phyloP scores from a whole-genome alignment of 2,888 invertebrate genomes.

The Leptodirus hochenwartii region DNA sequence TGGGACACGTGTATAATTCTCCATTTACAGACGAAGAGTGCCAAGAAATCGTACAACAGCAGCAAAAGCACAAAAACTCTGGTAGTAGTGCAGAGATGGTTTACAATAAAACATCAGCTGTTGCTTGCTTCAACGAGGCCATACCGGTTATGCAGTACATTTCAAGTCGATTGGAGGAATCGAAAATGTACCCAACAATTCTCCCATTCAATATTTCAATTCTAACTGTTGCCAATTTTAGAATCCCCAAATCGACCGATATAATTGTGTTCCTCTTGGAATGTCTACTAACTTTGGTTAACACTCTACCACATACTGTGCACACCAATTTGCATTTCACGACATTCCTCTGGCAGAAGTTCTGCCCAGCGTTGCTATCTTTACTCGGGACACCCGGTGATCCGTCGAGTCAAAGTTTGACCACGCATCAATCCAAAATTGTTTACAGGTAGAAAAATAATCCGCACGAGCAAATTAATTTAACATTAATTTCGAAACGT shows the following conservation, averaged over 20 bases:
- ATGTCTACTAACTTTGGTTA: constrained; percentile 68
- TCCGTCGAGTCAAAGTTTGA: constrained; percentile 56
- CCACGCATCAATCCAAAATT: constrained; percentile 72
- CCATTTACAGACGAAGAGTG: constrained; percentile 49
- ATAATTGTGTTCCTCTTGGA: constrained; percentile 64
- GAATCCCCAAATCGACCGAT: constrained; percentile 42
- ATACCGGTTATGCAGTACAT: constrained; percentile 80
- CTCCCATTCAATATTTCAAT: constrained; percentile 3
- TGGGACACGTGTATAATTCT: background rate
- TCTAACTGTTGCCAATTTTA: constrained; percentile 25
- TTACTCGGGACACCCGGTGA: constrained; percentile 76
- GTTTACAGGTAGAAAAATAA: constrained; percentile 49
- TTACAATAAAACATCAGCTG: constrained; percentile 41
- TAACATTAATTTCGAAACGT: background rate
- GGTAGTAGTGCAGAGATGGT: constrained; percentile 34
- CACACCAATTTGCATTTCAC: constrained; percentile 73
- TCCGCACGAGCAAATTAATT: constrained; percentile 3
- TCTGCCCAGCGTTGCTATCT: constrained; percentile 76
- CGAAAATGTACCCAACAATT: constrained; percentile 38
- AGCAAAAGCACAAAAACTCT: constrained; percentile 29
- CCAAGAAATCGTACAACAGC: constrained; percentile 42
- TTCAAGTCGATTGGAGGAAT: constrained; percentile 68
- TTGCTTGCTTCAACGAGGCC: constrained; percentile 77
- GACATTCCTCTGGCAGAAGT: constrained; percentile 80
- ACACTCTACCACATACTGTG: constrained; percentile 65